phyloP scores from a whole-genome alignment of 2,797 vertebrate species.

The Netta rufina region DNA sequence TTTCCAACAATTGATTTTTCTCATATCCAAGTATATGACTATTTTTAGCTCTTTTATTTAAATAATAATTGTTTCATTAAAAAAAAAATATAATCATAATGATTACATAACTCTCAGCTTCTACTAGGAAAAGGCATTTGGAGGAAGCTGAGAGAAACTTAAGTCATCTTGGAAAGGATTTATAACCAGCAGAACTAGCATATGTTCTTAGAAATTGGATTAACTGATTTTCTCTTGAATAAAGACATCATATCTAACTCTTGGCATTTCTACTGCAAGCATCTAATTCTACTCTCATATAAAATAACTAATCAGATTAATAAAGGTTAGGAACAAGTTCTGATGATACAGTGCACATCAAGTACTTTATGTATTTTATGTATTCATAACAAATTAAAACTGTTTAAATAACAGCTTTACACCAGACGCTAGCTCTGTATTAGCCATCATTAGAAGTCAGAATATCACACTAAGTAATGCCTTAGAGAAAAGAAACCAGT shows the following conservation, averaged over 20 bases:
- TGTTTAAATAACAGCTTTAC: slow-evolving; percentile 17
- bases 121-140: neutral
- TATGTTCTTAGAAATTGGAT: neutral
- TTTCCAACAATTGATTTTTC: neutral
- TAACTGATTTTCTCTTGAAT: neutral
- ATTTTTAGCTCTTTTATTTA: neutral
- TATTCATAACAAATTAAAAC: slow-evolving; percentile 12
- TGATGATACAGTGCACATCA: neutral
- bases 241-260: slow-evolving; percentile 9
- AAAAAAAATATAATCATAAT: neutral
- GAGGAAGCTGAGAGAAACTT: neutral
- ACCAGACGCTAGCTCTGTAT: neutral
- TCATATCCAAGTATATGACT: too few species aligned
- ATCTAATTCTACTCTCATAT: neutral
- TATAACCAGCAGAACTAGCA: neutral
- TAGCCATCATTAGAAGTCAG: neutral
- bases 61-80: neutral
- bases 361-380: slow-evolving; percentile 5
- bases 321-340: neutral
- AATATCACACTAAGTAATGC: neutral
- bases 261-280: slow-evolving; percentile 3
- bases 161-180: neutral
- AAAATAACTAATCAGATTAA: slow-evolving; percentile 18
- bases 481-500: neutral
- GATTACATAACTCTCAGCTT: neutral